Evolutionary conservation across 1,140 invertebrate species (phyloP).

Genomic region (Caenorhabditis inopinata): DNA sequence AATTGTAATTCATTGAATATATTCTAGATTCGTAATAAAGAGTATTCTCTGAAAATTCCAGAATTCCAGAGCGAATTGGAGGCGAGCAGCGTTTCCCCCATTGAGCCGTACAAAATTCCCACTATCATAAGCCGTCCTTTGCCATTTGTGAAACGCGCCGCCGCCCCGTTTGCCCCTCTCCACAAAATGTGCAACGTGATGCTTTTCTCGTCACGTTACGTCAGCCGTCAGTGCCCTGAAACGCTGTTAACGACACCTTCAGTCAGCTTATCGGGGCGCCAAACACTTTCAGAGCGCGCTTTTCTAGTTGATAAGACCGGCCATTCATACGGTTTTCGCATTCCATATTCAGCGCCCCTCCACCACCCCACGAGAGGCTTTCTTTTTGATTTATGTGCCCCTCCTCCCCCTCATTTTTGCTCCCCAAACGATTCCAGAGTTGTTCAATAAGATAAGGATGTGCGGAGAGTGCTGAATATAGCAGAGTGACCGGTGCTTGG

Average conservation of each 20-base stretch:
- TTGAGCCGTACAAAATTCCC: too few relatives aligned
- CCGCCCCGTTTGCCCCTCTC: background rate
- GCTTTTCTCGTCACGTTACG: constrained; percentile 29
- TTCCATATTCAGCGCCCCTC: too few relatives aligned
- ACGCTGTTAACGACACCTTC: background rate
- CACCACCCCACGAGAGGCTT: too few relatives aligned
- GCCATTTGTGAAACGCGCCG: background rate
- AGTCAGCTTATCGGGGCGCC: constrained; percentile 19
- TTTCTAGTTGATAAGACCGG: background rate
- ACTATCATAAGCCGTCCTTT: too few relatives aligned
- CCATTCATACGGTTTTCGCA: too few relatives aligned
- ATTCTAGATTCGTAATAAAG: too few relatives aligned
- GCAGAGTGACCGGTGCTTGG: background rate
- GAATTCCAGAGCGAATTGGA: background rate
- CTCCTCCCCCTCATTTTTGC: background rate
- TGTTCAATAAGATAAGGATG: background rate
- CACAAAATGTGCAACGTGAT: constrained; percentile 3
- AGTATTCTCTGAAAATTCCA: background rate
- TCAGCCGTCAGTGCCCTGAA: background rate
- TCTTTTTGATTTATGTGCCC: background rate
- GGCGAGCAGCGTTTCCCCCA: too few relatives aligned
- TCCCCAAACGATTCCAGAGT: background rate
- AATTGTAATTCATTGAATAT: too few relatives aligned
- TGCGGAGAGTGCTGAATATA: background rate
- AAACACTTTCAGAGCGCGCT: background rate